A percentile compares a stretch with the other conserved stretches of the same genome.
phyloP scores from a whole-genome alignment of 2,113 vertebrate species.

The Leiothrix lutea region DNA sequence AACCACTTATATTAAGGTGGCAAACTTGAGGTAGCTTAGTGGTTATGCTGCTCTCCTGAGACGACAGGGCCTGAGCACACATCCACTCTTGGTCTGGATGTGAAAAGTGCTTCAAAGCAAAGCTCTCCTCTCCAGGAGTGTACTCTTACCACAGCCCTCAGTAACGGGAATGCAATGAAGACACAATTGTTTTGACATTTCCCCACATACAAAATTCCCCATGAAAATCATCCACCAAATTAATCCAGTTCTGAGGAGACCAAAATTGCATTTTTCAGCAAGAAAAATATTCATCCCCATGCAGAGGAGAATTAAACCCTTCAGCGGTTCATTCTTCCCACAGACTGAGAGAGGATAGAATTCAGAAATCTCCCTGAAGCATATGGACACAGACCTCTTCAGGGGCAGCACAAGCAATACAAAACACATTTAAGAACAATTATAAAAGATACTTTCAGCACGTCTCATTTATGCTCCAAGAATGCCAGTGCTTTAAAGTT shows the following conservation, averaged over 20 bases:
- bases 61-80: not conserved
- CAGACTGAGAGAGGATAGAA: not conserved
- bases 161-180: not conserved
- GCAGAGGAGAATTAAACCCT: slow-evolving; percentile 24
- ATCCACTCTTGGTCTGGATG: not conserved
- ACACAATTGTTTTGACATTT: slow-evolving; percentile 33
- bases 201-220: not conserved
- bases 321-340: slow-evolving; percentile 16
- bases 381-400: not conserved
- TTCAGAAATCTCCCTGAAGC: slow-evolving; percentile 12
- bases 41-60: slow-evolving; percentile 46
- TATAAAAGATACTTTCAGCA: slow-evolving; percentile 34
- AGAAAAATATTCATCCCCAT: slow-evolving; percentile 22
- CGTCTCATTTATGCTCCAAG: not conserved
- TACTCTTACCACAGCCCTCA: slow-evolving; percentile 4
- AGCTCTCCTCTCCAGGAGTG: not conserved
- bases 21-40: slow-evolving; percentile 50
- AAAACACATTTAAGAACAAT: slow-evolving; percentile 51
- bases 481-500: slow-evolving; percentile 43
- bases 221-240: slow-evolving; percentile 12
- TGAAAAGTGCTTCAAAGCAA: slow-evolving; percentile 26
- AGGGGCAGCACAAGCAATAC: not conserved
- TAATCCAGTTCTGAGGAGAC: not conserved
- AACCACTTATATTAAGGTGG: slow-evolving; percentile 61
- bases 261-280: slow-evolving; percentile 42